phyloP scores from a whole-genome alignment of 2,888 invertebrate genomes.

The Aethes cnicana region DNA sequence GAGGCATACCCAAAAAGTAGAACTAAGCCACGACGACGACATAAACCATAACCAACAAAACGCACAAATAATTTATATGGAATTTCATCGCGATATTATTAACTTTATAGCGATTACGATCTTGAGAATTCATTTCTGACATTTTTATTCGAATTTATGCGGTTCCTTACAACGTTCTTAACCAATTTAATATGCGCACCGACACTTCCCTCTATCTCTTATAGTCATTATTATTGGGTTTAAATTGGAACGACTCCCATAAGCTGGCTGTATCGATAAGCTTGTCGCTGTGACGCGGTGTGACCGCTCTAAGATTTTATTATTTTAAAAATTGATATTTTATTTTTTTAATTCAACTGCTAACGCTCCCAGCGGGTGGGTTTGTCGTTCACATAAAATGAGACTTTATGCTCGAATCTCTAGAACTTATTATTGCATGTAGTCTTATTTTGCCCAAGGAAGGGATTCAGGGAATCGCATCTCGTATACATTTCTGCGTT shows the following conservation, averaged over 20 bases:
- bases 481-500: constrained; percentile 45
- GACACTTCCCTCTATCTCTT: constrained; percentile 38
- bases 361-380: constrained; percentile 77
- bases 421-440: constrained; percentile 47
- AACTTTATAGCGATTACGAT: constrained; percentile 80
- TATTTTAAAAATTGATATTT: constrained; percentile 79
- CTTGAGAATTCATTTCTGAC: constrained; percentile 80
- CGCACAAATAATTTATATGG: constrained; percentile 73
- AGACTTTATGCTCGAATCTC: constrained; percentile 40
- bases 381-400: constrained; percentile 38
- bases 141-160: constrained; percentile 80
- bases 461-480: constrained; percentile 68
- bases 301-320: constrained; percentile 79
- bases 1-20: constrained; percentile 34
- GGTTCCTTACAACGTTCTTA: constrained; percentile 53
- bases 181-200: constrained; percentile 39
- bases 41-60: constrained; percentile 70
- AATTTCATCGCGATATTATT: constrained; percentile 79
- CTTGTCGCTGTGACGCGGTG: constrained; percentile 62
- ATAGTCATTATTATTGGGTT: constrained; percentile 47
- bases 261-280: constrained; percentile 40
- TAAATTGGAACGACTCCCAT: constrained; percentile 40
- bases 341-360: constrained; percentile 75
- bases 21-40: constrained; percentile 52
- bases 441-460: constrained; percentile 45